Evolutionary conservation across 2,797 vertebrate species (phyloP).

Genomic region (Dicrostonyx torquatus): DNA sequence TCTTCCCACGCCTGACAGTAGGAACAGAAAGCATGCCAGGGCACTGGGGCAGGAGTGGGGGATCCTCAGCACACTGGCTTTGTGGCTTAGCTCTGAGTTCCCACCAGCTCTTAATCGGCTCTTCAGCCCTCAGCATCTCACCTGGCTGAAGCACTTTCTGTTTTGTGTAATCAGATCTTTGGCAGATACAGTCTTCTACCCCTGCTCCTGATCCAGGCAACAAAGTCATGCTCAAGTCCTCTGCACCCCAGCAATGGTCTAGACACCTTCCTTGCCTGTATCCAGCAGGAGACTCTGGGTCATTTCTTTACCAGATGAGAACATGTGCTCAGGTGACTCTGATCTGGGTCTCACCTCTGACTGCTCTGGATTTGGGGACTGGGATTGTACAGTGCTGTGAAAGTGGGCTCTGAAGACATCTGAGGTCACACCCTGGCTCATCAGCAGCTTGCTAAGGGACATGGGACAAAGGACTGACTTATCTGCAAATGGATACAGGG

Average conservation of each 20-base stretch:
- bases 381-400: too few relatives aligned
- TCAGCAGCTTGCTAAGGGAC: background rate
- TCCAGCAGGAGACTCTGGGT: background rate
- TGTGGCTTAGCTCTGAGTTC: background rate
- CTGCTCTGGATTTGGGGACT: background rate
- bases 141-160: background rate
- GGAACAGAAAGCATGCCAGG: background rate
- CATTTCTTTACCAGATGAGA: background rate
- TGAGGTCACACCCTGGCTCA: background rate
- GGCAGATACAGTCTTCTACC: too few relatives aligned
- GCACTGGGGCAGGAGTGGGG: background rate
- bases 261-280: background rate
- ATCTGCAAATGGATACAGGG: background rate
- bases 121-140: background rate
- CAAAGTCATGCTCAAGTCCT: background rate
- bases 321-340: too few relatives aligned
- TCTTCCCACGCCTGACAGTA: accelerated
- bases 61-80: too few relatives aligned
- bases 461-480: background rate
- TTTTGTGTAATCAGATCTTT: background rate
- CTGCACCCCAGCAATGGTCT: background rate
- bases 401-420: background rate
- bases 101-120: too few relatives aligned
- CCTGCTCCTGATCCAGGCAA: background rate
- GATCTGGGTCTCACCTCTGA: background rate